phyloP scores from a whole-genome alignment of 2,888 invertebrate genomes.

The Odontothrips loti region DNA sequence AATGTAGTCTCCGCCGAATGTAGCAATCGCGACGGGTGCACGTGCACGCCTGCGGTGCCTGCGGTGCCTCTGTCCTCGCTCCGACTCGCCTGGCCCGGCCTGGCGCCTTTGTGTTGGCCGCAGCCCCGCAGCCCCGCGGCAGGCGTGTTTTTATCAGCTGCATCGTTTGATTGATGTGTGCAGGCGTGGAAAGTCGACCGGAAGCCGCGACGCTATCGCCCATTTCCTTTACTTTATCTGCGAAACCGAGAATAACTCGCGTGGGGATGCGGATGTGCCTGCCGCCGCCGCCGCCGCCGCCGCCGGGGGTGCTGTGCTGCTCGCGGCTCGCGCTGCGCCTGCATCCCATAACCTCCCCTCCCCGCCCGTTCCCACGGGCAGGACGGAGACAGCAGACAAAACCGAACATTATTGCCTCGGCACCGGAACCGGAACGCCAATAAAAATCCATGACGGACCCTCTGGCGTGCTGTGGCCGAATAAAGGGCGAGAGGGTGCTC shows the following conservation, averaged over 20 bases:
- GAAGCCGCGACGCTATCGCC: not conserved
- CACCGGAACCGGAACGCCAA: not conserved
- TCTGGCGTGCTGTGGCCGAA: not conserved
- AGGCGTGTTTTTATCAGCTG: not conserved
- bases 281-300: not conserved
- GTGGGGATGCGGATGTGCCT: not conserved
- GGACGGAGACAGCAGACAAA: not conserved
- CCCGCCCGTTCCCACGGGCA: not conserved
- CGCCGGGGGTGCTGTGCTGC: not conserved
- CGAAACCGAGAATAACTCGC: not conserved
- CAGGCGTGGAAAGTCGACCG: not conserved
- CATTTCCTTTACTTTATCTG: not conserved
- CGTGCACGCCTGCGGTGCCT: no score
- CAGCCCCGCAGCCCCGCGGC: no score
- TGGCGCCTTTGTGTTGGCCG: not conserved
- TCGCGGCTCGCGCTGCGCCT: no score
- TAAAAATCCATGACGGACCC: constrained; percentile 13
- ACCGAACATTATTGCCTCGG: not conserved
- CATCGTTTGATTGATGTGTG: not conserved
- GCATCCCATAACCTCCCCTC: no score
- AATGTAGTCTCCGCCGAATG: no score
- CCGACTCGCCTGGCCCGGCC: no score
- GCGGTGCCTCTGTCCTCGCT: no score
- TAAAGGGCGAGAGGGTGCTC: not conserved
- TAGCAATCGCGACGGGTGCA: no score